Evolutionary conservation across 2,113 vertebrate species (phyloP).

Genomic region (Eudorcas thomsonii): DNA sequence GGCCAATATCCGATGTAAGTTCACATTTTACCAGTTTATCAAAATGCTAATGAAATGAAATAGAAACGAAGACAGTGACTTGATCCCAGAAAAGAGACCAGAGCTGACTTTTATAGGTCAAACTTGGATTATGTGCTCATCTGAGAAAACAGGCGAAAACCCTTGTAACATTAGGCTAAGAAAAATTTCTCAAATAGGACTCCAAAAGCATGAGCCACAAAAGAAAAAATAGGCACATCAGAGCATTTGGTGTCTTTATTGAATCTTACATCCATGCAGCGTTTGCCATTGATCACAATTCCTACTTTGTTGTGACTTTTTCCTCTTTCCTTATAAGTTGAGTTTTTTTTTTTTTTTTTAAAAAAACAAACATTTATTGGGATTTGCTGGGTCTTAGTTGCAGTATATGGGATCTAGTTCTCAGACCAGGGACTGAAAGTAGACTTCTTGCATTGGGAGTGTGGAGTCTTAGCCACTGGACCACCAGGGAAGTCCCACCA

Average conservation of each 20-base stretch:
- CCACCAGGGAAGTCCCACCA: background rate
- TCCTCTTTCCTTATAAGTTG: background rate
- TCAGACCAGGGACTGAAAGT: background rate
- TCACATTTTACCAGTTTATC: background rate
- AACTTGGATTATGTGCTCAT: background rate
- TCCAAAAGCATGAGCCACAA: background rate
- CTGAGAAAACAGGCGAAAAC: background rate
- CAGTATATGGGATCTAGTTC: background rate
- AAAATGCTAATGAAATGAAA: background rate
- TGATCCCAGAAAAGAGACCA: background rate
- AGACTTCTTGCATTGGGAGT: background rate
- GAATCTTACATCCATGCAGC: background rate
- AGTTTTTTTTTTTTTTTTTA: background rate
- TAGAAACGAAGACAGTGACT: background rate
- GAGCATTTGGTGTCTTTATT: background rate
- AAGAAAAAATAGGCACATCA: background rate
- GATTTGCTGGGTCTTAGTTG: background rate
- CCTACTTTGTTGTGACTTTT: background rate
- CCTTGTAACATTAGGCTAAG: background rate
- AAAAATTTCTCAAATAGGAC: background rate
- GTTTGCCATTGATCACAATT: background rate
- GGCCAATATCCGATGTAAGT: background rate
- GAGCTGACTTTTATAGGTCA: background rate
- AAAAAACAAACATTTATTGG: background rate
- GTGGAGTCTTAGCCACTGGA: background rate